Conservation (phyloP, 2,888 invertebrate species). For the Oscheius sp. region DNA sequence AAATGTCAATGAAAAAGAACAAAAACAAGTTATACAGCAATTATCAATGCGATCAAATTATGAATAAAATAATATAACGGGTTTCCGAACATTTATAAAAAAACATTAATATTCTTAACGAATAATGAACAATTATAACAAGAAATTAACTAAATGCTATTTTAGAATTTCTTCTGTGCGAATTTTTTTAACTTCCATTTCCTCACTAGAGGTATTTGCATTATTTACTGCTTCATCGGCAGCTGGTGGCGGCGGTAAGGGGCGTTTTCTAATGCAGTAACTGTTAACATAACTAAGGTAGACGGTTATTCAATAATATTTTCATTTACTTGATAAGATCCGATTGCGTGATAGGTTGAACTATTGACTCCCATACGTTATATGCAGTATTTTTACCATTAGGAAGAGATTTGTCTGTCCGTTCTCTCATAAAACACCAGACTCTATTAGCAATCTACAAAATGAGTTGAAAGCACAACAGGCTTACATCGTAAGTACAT, state of each 20-base stretch:
- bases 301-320: background rate
- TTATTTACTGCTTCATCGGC: too few species aligned
- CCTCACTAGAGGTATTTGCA: background rate
- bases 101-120: too few species aligned
- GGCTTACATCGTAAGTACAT: conserved; percentile 78
- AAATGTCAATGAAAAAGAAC: too few species aligned
- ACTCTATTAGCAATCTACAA: conserved; percentile 60
- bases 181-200: background rate
- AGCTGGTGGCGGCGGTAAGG: background rate
- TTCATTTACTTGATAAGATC: conserved; percentile 4
- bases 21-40: too few species aligned
- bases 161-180: background rate
- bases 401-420: conserved; percentile 95
- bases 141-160: too few species aligned
- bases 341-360: conserved; percentile 58
- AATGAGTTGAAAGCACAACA: background rate
- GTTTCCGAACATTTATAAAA: too few species aligned
- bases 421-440: conserved; percentile 94
- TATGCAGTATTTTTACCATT: conserved; percentile 87
- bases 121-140: too few species aligned
- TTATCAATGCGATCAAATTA: too few species aligned
- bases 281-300: conserved; percentile 1
- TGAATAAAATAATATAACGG: too few species aligned
- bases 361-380: conserved; percentile 70
- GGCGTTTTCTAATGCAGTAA: background rate